Evolutionary conservation across 92 coral and sea anemone genomes (phyloP).

Genomic region (Phenganax stokvisi): DNA sequence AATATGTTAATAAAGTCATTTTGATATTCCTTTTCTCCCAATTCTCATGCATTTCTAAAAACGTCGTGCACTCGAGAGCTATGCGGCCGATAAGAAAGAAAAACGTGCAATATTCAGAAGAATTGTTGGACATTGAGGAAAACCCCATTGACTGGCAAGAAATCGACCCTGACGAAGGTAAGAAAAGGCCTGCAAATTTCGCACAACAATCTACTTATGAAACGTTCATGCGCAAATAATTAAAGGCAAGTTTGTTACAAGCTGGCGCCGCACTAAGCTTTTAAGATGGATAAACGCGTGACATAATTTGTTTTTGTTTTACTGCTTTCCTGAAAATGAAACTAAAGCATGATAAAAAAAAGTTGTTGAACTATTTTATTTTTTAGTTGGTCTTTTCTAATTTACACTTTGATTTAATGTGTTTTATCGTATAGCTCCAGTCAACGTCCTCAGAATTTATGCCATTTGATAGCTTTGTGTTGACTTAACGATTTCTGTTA

Average conservation of each 20-base stretch:
- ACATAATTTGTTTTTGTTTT: no score
- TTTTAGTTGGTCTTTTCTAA: no score
- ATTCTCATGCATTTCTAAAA: constrained; percentile 6
- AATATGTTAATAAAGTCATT: constrained; percentile 13
- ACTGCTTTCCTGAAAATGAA: no score
- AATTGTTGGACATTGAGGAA: constrained; percentile 23
- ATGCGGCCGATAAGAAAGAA: background rate
- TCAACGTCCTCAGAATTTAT: no score
- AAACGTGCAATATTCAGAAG: constrained; percentile 1
- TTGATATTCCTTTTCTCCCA: background rate
- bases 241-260: background rate
- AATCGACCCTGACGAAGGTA: constrained; percentile 25
- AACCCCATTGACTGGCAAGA: constrained; percentile 23
- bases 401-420: no score
- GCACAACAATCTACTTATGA: background rate
- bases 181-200: background rate
- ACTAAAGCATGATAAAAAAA: no score
- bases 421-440: no score
- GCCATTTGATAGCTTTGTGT: no score
- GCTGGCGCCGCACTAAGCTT: background rate
- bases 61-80: background rate
- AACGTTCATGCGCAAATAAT: background rate
- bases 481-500: no score
- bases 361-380: no score
- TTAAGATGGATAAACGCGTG: no score